Percentiles rank a stretch among this genome's conserved stretches.
These are phyloP conservation scores for Melanotaenia parkinsoni DNA, from an alignment of 2,797 vertebrate species.

Conservation along the genomic window DNA sequence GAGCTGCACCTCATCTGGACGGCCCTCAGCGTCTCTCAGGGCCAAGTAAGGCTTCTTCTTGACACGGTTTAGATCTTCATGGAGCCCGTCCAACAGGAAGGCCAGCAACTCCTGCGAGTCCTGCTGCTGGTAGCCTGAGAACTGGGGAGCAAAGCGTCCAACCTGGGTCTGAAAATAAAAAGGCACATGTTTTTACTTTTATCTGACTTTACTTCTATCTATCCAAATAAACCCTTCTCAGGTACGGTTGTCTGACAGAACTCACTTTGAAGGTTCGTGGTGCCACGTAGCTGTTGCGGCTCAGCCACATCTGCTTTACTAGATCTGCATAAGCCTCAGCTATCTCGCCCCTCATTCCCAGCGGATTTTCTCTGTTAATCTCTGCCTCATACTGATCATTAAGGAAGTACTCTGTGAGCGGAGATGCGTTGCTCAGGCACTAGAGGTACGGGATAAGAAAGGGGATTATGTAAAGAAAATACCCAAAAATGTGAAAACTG, in stretches of 20 bases:
- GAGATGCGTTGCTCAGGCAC: conserved; percentile 95
- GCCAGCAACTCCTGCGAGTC: conserved; percentile 97
- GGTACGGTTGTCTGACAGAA: conserved; percentile 9
- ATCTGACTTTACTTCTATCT: background rate
- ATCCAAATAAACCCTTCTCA: background rate
- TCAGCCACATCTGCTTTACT: conserved; percentile 98
- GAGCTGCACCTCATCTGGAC: conserved; percentile 88
- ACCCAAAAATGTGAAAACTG: background rate
- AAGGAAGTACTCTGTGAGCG: conserved; percentile 95
- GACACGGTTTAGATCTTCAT: conserved; percentile 96
- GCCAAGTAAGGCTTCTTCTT: conserved; percentile 97
- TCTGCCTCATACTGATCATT: conserved; percentile 94
- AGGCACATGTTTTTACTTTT: background rate
- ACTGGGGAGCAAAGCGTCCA: conserved; percentile 96
- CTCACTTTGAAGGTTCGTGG: conserved; percentile 95
- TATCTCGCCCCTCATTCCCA: conserved; percentile 97
- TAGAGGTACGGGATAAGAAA: conserved; percentile 52
- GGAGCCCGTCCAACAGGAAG: conserved; percentile 94
- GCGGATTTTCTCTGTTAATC: conserved; percentile 94
- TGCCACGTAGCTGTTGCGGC: conserved; percentile 90
- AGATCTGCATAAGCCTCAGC: conserved; percentile 96
- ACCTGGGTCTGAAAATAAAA: conserved; percentile 89
- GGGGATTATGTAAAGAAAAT: conserved; percentile 5
- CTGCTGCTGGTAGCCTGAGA: conserved; percentile 98
- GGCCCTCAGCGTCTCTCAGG: conserved; percentile 92